phyloP scores from a whole-genome alignment of 1,140 invertebrate genomes.

The Camponotus pennsylvanicus region DNA sequence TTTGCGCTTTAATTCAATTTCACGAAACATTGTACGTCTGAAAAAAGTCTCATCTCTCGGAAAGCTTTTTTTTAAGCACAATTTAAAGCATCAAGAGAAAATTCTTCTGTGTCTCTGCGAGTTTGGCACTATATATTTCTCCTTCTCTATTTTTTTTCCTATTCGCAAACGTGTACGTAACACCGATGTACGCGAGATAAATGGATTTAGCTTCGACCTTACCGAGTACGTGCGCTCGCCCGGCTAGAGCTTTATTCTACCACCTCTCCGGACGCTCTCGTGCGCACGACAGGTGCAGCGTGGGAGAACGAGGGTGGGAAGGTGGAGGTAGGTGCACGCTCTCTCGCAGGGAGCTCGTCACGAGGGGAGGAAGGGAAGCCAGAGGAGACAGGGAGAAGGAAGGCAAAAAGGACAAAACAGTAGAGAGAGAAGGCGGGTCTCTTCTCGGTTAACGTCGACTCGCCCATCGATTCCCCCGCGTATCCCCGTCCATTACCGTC shows the following conservation, averaged over 20 bases:
- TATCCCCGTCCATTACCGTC: conserved; percentile 35
- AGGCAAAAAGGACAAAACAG: conserved; percentile 52
- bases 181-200: conserved; percentile 74
- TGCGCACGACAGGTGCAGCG: conserved; percentile 84
- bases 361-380: conserved; percentile 41
- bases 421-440: conserved; percentile 82
- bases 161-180: conserved; percentile 51
- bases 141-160: not conserved
- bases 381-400: conserved; percentile 62
- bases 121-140: conserved; percentile 2
- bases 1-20: not conserved
- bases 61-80: not conserved
- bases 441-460: conserved; percentile 80
- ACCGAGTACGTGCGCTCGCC: conserved; percentile 76
- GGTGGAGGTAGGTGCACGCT: conserved; percentile 40
- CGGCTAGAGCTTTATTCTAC: conserved; percentile 76
- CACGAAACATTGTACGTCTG: not conserved
- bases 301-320: conserved; percentile 79
- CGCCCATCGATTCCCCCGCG: conserved; percentile 81
- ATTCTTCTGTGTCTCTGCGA: conserved; percentile 13
- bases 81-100: not conserved
- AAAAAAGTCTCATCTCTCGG: not conserved
- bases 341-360: conserved; percentile 53
- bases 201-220: conserved; percentile 81
- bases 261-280: conserved; percentile 66